These are phyloP conservation scores for Drosophila parthenogenetica DNA, from an alignment of 2,888 invertebrate species.

Conservation along the genomic window DNA sequence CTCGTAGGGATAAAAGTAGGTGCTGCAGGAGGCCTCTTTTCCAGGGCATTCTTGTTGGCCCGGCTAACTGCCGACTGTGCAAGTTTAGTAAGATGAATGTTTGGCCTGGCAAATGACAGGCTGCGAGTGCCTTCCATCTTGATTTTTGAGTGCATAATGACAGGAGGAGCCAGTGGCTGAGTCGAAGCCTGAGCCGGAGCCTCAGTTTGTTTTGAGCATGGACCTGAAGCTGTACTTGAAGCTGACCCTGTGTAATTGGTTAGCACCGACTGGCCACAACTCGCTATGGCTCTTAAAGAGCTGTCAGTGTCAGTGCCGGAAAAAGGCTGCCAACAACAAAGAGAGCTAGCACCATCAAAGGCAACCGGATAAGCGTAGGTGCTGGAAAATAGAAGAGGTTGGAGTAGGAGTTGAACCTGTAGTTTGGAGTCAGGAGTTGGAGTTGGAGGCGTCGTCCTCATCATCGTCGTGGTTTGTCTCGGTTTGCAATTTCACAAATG, in stretches of 20 bases:
- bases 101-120: slow-evolving; percentile 76
- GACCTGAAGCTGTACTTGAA: slow-evolving; percentile 2
- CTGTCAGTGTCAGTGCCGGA: slow-evolving; percentile 50
- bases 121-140: slow-evolving; percentile 73
- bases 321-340: slow-evolving; percentile 15
- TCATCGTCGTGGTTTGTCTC: slow-evolving; percentile 62
- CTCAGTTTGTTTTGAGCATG: not conserved
- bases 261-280: slow-evolving; percentile 39
- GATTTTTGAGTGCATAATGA: slow-evolving; percentile 80
- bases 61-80: slow-evolving; percentile 39
- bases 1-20: slow-evolving; percentile 26
- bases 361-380: slow-evolving; percentile 58
- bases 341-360: slow-evolving; percentile 42
- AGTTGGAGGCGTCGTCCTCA: slow-evolving; percentile 41
- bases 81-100: slow-evolving; percentile 79
- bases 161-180: slow-evolving; percentile 51
- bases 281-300: slow-evolving; percentile 47
- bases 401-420: slow-evolving; percentile 17
- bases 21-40: slow-evolving; percentile 16
- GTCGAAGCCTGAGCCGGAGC: not conserved
- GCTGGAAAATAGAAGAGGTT: slow-evolving; percentile 11
- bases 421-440: slow-evolving; percentile 19
- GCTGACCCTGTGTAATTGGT: slow-evolving; percentile 66
- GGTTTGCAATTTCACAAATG: slow-evolving; percentile 80
- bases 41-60: slow-evolving; percentile 24